Evolutionary conservation across 1,140 invertebrate genomes (phyloP), one percentile per base, ranked within the genome.

Genomic region (Linepithema humile): DNA sequence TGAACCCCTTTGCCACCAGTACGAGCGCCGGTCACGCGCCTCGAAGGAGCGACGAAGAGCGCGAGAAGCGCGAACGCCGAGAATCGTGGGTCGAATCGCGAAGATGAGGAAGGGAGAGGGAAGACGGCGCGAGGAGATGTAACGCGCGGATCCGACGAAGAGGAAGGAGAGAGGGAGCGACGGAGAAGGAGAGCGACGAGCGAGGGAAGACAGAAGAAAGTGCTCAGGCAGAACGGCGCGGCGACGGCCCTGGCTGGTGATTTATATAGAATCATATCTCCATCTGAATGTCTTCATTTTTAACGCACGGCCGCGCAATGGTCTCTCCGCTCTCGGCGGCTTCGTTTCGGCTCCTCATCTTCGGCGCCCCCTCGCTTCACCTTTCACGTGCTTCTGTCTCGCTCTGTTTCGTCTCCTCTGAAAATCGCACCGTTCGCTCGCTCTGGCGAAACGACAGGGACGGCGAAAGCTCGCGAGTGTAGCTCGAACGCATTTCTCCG

Each of bases 271-370:
- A 92, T 92, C 91, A 91, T 91, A 92, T 92, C 91, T 92, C 86
- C 89, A 90, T 92, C 90, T 89, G 91, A 92, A 92, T 92, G 91
- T 91, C 91, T 92, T 92, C 91, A 92, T 92, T 92, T 92, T 92
- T 91, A 92, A 90, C 90, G 90, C 90, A 89, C 86, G 55, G 48
- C 69, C 82, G 88, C 78, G 85, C 86, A 70, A 88, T 85, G 59
- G 50, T 85, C 83, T 74, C 85, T 69, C 40, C 57, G 15, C 69
- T 43, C 48, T 57, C 83, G n/a, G 75, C 75, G 70, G 83, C 83
- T 78, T 72, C 83, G 70, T 89, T 88, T 88, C 84, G 86, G 69
- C 53, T 57, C 62, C 67, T 59, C 72, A 70, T 85, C 32, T 77
- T 84, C 60, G 26, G 84, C 80, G 38, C 67, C 48, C 45, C 48